Evolutionary conservation across 1,140 invertebrate genomes (phyloP), one percentile per base, ranked within the genome.

Genomic region (Euglossa dilemma): DNA sequence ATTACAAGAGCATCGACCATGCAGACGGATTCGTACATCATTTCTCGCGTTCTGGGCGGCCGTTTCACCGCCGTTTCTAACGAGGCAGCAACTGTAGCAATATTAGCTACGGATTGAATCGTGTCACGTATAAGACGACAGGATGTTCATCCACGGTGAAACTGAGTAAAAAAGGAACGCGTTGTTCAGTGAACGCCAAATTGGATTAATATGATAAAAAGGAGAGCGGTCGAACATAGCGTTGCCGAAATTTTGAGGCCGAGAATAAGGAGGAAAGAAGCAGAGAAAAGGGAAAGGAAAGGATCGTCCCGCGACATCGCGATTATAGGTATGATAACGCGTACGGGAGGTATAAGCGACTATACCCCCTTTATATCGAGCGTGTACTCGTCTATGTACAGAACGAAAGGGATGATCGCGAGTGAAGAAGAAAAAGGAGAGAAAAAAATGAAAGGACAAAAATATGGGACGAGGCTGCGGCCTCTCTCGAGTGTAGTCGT

Each of bases 321-420:
- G 63, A 85, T 87, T 81, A 69, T 23, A 77, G 47, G 20, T 84
- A 77, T 73, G 57, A 70, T 80, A 36, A 63, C 86, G 80, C 77
- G 67, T 80, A 47, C 47, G 36, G 64, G 5, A 6, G 23, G 57
- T 80, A 16, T 74, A 64, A 79, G 11, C n/a, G 45, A 54, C 23
- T 66, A 56, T 76, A 71, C 14, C 4, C 18, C 8, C 28, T 77
- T 69, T 59, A 20, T 20, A 50, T 76, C 74, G 61, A 71, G 64
- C 52, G 76, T 84, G 63, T 85, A 78, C 57, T 81, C 80, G 80
- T 85, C 78, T 73, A 61, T 87, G 84, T 50, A 64, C 50, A 63
- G 79, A 67, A 67, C 7, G 61, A n/a, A 69, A 45, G 45, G 56
- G 25, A 59, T 2, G 23, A 28, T 20, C 7, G 4, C 12, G 16